Percentiles rank a stretch among this genome's conserved stretches.
phyloP scores from a whole-genome alignment of 1,140 invertebrate species.

The Anastatus disparis region DNA sequence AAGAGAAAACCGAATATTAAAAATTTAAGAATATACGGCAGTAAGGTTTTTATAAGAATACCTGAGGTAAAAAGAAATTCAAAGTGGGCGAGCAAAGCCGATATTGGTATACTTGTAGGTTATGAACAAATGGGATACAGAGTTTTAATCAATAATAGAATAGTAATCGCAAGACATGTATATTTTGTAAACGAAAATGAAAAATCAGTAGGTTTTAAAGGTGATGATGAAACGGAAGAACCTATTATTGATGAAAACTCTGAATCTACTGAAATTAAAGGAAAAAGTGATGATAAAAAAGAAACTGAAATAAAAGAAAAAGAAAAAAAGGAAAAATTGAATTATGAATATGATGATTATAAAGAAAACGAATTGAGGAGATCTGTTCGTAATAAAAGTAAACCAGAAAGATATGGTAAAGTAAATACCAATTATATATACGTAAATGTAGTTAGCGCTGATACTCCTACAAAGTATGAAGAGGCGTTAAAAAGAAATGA shows the following conservation, averaged over 20 bases:
- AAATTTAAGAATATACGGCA: background rate
- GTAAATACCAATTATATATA: background rate
- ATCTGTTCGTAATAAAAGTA: slow-evolving; percentile 12
- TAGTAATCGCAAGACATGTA: background rate
- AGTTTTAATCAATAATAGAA: slow-evolving; percentile 9
- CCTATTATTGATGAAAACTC: no score
- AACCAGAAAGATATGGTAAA: background rate
- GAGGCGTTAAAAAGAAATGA: slow-evolving; percentile 32
- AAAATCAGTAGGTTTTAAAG: slow-evolving; percentile 4
- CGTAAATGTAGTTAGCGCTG: slow-evolving; percentile 17
- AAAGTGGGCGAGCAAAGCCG: slow-evolving; percentile 1
- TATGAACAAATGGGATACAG: background rate
- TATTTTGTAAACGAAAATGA: background rate
- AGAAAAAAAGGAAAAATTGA: background rate
- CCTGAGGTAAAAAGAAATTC: slow-evolving; percentile 5
- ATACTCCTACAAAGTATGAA: slow-evolving; percentile 13
- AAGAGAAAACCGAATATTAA: slow-evolving; percentile 1
- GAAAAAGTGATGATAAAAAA: background rate
- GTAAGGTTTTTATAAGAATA: background rate
- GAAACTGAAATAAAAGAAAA: slow-evolving; percentile 36
- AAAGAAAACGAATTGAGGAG: slow-evolving; percentile 32
- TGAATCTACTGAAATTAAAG: slow-evolving; percentile 3
- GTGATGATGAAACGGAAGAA: background rate
- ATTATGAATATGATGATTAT: background rate
- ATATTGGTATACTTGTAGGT: background rate